These are phyloP conservation scores for Aspidiotus destructor DNA, from an alignment of 2,888 invertebrate species.

Conservation along the genomic window DNA sequence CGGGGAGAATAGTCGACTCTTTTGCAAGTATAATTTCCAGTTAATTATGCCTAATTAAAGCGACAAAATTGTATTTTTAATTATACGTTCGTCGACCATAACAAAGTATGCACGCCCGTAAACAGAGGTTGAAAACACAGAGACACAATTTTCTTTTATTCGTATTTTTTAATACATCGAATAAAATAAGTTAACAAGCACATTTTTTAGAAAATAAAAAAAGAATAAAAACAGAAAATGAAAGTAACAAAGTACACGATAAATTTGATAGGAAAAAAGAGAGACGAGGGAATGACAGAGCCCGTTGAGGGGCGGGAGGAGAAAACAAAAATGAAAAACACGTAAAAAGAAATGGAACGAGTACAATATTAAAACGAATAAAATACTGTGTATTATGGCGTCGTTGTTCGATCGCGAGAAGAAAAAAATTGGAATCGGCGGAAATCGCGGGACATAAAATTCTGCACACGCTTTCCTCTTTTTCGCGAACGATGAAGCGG, in stretches of 20 bases:
- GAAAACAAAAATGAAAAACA: not conserved
- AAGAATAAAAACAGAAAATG: slow-evolving; percentile 11
- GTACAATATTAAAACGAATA: not conserved
- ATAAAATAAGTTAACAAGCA: slow-evolving; percentile 31
- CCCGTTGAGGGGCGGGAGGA: not conserved
- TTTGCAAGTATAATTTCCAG: slow-evolving; percentile 2
- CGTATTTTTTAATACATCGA: not conserved
- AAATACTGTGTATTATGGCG: not conserved
- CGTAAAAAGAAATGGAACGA: not conserved
- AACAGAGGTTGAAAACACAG: not conserved
- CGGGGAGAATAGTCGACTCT: not conserved
- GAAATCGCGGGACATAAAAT: too few relatives aligned
- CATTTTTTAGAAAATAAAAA: slow-evolving; percentile 25
- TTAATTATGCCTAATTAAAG: not conserved
- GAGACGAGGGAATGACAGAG: not conserved
- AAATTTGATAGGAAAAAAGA: not conserved
- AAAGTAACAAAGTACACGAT: slow-evolving; percentile 7
- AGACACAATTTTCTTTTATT: not conserved
- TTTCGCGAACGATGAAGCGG: too few relatives aligned
- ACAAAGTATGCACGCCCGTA: too few relatives aligned
- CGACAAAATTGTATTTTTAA: not conserved
- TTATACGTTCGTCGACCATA: not conserved
- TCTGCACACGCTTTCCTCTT: too few relatives aligned
- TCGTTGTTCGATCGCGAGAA: too few relatives aligned
- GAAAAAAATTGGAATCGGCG: too few relatives aligned